Conservation (phyloP, 1,140 invertebrate species). For the Leptopilina boulardi region DNA sequence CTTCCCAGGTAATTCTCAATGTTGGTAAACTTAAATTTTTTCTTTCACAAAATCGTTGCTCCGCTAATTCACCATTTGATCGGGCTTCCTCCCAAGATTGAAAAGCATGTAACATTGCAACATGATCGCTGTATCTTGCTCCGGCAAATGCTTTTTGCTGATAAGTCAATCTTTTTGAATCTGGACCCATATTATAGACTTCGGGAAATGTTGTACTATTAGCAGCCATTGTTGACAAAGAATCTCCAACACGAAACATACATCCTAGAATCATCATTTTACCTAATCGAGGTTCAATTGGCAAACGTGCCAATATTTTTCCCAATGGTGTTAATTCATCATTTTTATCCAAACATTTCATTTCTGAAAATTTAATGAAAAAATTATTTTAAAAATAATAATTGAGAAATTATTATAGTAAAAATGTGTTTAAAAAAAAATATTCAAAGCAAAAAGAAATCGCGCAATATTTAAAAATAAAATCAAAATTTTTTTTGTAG, state of each 20-base stretch:
- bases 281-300: conserved; percentile 93
- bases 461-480: too few species aligned
- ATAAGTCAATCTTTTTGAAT: conserved; percentile 81
- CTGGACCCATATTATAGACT: conserved; percentile 84
- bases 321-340: conserved; percentile 94
- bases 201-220: conserved; percentile 94
- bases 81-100: conserved; percentile 91
- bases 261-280: conserved; percentile 96
- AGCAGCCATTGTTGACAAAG: conserved; percentile 94
- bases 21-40: conserved; percentile 93
- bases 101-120: conserved; percentile 95
- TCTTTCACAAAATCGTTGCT: conserved; percentile 91
- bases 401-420: too few species aligned
- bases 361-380: conserved; percentile 80
- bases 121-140: conserved; percentile 92
- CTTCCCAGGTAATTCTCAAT: conserved; percentile 92
- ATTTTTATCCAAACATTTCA: conserved; percentile 90
- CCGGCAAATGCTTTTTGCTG: conserved; percentile 91
- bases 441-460: background rate
- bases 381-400: too few species aligned
- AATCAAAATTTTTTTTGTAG: too few species aligned
- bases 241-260: conserved; percentile 91
- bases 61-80: conserved; percentile 86
- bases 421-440: too few species aligned
- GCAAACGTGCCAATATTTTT: conserved; percentile 92